Evolutionary conservation across 2,888 invertebrate genomes (phyloP).

Genomic region (Anthrax anthrax): DNA sequence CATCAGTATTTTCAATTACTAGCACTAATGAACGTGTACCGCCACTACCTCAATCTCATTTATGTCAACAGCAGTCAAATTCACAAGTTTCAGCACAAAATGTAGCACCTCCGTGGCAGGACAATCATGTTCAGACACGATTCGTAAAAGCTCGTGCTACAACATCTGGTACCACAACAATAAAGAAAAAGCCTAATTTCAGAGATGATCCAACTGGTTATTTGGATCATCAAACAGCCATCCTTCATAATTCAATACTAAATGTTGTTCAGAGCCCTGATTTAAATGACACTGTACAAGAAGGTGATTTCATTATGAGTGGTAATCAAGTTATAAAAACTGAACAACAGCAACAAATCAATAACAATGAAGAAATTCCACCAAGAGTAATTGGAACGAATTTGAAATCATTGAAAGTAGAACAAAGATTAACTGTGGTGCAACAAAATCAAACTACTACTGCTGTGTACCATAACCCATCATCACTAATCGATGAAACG

Average conservation of each 20-base stretch:
- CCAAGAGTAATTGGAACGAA: constrained; percentile 1
- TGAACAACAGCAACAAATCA: not conserved
- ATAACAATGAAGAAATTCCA: not conserved
- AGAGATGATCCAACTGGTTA: constrained; percentile 87
- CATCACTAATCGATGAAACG: constrained; percentile 9
- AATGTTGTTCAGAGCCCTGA: constrained; percentile 34
- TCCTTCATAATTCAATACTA: constrained; percentile 70
- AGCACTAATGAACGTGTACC: constrained; percentile 18
- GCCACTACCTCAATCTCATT: constrained; percentile 17
- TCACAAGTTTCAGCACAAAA: not conserved
- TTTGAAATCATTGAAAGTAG: constrained; percentile 2
- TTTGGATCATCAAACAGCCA: constrained; percentile 76
- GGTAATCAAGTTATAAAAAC: not conserved
- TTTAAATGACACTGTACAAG: constrained; percentile 2
- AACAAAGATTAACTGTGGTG: constrained; percentile 9
- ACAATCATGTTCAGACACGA: constrained; percentile 3
- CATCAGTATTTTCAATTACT: too few relatives aligned
- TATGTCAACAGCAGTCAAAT: constrained; percentile 9
- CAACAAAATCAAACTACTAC: constrained; percentile 12
- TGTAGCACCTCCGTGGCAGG: constrained; percentile 14
- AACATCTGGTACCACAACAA: not conserved
- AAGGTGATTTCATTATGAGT: not conserved
- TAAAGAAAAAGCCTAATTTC: constrained; percentile 52
- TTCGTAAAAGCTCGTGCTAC: constrained; percentile 6
- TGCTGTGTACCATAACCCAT: constrained; percentile 1